phyloP scores from a whole-genome alignment of 2,797 vertebrate genomes.

The Molossus molossus region DNA sequence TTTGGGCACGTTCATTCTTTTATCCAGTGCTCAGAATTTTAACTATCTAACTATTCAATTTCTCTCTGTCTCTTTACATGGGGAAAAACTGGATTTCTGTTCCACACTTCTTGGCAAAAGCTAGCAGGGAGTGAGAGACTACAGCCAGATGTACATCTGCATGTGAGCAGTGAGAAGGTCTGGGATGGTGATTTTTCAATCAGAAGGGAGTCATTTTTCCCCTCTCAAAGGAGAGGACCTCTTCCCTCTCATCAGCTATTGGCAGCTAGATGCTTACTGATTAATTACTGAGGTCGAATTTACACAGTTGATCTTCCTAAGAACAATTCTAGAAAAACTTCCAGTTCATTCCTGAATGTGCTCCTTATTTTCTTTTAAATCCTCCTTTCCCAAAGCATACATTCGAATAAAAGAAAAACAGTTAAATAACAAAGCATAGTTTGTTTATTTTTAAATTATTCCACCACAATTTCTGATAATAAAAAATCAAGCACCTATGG shows the following conservation, averaged over 20 bases:
- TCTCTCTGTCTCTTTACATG: constrained; percentile 80
- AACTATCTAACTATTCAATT: constrained; percentile 77
- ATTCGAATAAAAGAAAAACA: constrained; percentile 27
- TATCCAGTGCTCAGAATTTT: constrained; percentile 82
- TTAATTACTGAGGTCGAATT: constrained; percentile 78
- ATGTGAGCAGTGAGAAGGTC: constrained; percentile 80
- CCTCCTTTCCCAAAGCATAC: constrained; percentile 53
- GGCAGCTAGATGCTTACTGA: constrained; percentile 77
- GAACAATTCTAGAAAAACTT: constrained; percentile 68
- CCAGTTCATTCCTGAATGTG: constrained; percentile 63
- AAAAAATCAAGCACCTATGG: constrained; percentile 37
- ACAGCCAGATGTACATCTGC: constrained; percentile 83
- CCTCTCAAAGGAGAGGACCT: constrained; percentile 76
- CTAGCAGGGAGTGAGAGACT: constrained; percentile 83
- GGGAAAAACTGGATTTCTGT: constrained; percentile 81
- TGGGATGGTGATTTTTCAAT: constrained; percentile 81
- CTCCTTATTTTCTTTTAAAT: constrained; percentile 49
- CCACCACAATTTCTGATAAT: constrained; percentile 32
- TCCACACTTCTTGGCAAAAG: constrained; percentile 78
- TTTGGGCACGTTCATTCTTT: constrained; percentile 78
- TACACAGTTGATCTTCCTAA: constrained; percentile 68
- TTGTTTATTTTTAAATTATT: background rate
- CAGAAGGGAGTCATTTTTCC: constrained; percentile 80
- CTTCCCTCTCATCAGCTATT: constrained; percentile 79
- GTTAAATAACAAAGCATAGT: background rate